Conservation (phyloP, 2,797 vertebrate species). For the Onychomys torridus region DNA sequence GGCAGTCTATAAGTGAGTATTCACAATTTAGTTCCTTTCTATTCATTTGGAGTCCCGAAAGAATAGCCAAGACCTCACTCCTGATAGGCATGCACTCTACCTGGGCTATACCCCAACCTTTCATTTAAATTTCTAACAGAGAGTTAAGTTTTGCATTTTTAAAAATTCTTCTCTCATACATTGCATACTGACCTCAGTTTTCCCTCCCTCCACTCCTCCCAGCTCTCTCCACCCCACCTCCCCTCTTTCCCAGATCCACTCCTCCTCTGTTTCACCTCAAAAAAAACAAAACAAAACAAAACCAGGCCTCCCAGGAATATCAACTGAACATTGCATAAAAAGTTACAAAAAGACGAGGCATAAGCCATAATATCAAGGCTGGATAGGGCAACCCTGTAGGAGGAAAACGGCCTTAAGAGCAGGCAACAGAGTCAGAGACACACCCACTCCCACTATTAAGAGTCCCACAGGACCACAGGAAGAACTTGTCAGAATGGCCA, state of each 20-base stretch:
- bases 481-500: neutral
- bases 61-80: neutral
- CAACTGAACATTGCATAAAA: neutral
- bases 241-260: neutral
- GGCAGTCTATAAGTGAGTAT: neutral
- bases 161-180: neutral
- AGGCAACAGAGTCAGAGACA: neutral
- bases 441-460: neutral
- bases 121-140: neutral
- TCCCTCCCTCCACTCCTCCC: neutral
- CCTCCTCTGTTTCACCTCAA: neutral
- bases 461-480: neutral
- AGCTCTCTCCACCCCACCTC: neutral
- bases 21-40: slow-evolving; percentile 21
- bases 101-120: too few species aligned
- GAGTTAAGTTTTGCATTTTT: neutral
- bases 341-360: neutral
- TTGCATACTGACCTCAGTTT: neutral
- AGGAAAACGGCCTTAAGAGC: neutral
- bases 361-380: neutral
- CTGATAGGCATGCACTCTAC: too few species aligned
- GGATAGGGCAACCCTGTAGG: neutral
- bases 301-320: neutral
- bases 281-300: neutral
- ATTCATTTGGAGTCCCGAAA: neutral